Base-by-base conservation (phyloP, 2,113 vertebrate genomes). In the Charadrius vociferus region DNA sequence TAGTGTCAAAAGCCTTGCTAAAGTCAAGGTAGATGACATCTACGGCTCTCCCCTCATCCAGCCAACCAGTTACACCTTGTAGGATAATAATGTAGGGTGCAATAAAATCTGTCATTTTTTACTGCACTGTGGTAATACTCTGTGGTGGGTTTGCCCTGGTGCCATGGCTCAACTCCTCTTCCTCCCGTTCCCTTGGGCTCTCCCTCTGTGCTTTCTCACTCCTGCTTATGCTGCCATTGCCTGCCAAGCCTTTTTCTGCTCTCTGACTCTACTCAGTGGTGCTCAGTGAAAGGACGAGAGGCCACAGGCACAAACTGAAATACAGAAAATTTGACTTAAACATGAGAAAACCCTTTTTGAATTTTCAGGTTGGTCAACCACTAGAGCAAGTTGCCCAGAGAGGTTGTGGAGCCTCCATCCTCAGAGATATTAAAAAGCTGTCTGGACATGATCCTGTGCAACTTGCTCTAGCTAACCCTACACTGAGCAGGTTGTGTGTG, bases 141-240 rank as follows among this genome's bases (percentile, higher is more conserved):
- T 58, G 18, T 45, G 19, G 9, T 39, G 41, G 29, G 10, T 63
- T 56, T 72, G 9, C 22, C 12, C 12, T 2, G 0, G 30, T 3
- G 2, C 43, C 26, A 32, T 26, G 10, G 59, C 0, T 0, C 12
- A 55, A 5, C 2, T 37, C 22, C 14, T 47, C 5, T 29, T 72
- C 21, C 59, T 74, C 17, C 14, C 52, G 14, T 27, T 81, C 6
- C 37, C 45, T 18, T 45, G 37, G 22, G 7, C 1, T 0, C 14
- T 61, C 29, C 22, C 7, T 50, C 61, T 27, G 43, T 11, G 59
- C 8, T 34, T 89, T 59, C 52, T 89, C 43, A 67, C 61, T 67
- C 14, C 9, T 45, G 18, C 2, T 55, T 55, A 63, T 1, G 3
- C 29, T 39, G 34, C 22, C 19, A 47, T 29, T 63, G 52, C 20